phyloP scores from a whole-genome alignment of 2,888 invertebrate genomes.

The Polymixis flavicincta region DNA sequence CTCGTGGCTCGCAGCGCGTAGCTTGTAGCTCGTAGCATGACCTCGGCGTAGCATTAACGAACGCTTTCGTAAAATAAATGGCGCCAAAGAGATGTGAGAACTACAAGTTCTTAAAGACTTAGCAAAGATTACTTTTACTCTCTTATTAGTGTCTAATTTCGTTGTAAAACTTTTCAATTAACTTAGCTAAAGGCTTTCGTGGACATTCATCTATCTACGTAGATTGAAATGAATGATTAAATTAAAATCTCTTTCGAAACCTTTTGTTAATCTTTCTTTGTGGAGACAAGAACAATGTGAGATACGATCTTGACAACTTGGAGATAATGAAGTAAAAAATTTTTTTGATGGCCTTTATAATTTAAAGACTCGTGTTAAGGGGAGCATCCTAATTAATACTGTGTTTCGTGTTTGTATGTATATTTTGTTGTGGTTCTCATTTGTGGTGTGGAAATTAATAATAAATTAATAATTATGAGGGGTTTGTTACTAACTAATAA shows the following conservation, averaged over 20 bases:
- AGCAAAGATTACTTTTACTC: slow-evolving; percentile 51
- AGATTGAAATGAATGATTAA: slow-evolving; percentile 70
- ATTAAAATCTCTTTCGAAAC: slow-evolving; percentile 63
- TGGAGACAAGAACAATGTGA: slow-evolving; percentile 66
- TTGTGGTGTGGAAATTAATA: slow-evolving; percentile 36
- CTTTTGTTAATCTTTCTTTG: slow-evolving; percentile 67
- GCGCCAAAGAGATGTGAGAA: slow-evolving; percentile 32
- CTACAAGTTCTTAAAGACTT: slow-evolving; percentile 56
- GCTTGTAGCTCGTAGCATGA: slow-evolving; percentile 50
- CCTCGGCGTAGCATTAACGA: slow-evolving; percentile 57
- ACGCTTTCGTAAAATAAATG: slow-evolving; percentile 40
- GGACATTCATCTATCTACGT: slow-evolving; percentile 59
- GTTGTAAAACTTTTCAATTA: slow-evolving; percentile 68
- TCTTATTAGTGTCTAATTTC: slow-evolving; percentile 60
- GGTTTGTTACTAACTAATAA: neutral
- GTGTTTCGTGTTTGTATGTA: slow-evolving; percentile 10
- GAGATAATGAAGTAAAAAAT: slow-evolving; percentile 62
- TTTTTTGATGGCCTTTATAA: slow-evolving; percentile 56
- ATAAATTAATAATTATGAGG: slow-evolving; percentile 33
- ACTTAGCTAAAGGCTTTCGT: slow-evolving; percentile 64
- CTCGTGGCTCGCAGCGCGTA: slow-evolving; percentile 32
- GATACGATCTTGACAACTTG: slow-evolving; percentile 67
- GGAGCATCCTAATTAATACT: slow-evolving; percentile 46
- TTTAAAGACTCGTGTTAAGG: slow-evolving; percentile 46
- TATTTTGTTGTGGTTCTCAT: slow-evolving; percentile 9